A percentile compares a stretch with the other conserved stretches of the same genome.
phyloP scores from a whole-genome alignment of 2,113 vertebrate species.

The Oryzias celebensis region DNA sequence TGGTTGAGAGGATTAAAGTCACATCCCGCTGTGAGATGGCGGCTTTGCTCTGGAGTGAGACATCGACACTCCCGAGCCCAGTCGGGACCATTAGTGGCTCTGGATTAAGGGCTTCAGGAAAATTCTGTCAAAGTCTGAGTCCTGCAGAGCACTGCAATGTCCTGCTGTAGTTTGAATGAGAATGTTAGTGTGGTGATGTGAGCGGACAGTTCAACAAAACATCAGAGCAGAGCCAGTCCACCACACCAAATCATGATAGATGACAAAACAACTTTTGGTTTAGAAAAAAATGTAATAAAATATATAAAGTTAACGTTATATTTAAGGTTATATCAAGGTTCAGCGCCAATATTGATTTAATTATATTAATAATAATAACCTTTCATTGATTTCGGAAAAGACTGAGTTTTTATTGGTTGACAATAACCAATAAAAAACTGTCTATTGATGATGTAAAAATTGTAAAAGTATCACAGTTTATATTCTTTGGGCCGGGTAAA shows the following conservation, averaged over 20 bases:
- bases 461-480: too few species aligned
- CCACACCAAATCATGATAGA: slow-evolving; percentile 36
- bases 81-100: slow-evolving; percentile 29
- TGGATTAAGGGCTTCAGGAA: slow-evolving; percentile 34
- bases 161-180: slow-evolving; percentile 31
- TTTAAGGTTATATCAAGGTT: too few species aligned
- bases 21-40: background rate
- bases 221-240: slow-evolving; percentile 42
- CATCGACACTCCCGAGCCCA: slow-evolving; percentile 4
- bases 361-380: too few species aligned
- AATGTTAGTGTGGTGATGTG: slow-evolving; percentile 28
- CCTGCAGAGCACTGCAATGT: slow-evolving; percentile 14
- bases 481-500: too few species aligned
- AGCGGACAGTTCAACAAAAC: slow-evolving; percentile 44
- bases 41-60: slow-evolving; percentile 13
- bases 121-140: slow-evolving; percentile 23
- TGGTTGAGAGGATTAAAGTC: slow-evolving; percentile 9
- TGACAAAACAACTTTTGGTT: too few species aligned
- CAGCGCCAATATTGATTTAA: too few species aligned
- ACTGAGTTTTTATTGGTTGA: too few species aligned
- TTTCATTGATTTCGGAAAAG: too few species aligned
- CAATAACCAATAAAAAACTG: too few species aligned
- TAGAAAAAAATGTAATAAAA: too few species aligned
- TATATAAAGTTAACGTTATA: too few species aligned
- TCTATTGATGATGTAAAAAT: too few species aligned